Evolutionary conservation across 2,113 vertebrate species (phyloP).

Genomic region (Prinia subflava): DNA sequence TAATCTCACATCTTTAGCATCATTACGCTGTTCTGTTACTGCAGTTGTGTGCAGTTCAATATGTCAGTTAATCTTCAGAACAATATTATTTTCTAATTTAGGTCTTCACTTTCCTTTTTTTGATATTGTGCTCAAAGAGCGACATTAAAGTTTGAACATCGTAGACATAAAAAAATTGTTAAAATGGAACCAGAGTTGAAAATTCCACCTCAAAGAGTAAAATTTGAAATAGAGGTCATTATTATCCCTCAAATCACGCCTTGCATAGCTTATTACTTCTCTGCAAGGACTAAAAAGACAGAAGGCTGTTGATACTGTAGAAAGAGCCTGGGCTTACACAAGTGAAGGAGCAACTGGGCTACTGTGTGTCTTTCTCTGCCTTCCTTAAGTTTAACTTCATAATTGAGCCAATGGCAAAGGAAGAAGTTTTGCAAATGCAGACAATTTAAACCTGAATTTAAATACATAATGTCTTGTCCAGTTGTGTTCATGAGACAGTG

Average conservation of each 20-base stretch:
- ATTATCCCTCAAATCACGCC: neutral
- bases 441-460: neutral
- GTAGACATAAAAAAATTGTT: neutral
- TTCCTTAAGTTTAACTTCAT: neutral
- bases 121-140: neutral
- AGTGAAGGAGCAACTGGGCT: neutral
- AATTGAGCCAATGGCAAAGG: neutral
- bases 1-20: conserved; percentile 56
- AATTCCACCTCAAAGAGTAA: neutral
- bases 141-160: neutral
- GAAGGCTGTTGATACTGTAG: neutral
- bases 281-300: neutral
- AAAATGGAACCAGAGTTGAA: neutral
- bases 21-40: conserved; percentile 35
- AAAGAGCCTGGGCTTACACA: neutral
- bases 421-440: neutral
- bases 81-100: conserved; percentile 56
- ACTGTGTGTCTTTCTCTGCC: neutral
- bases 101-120: conserved; percentile 45
- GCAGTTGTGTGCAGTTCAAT: conserved; percentile 2
- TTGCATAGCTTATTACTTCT: neutral
- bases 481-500: neutral
- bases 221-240: neutral
- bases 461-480: neutral
- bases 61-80: conserved; percentile 34